Evolutionary conservation across 1,140 invertebrate species (phyloP).

Genomic region (Goniozus legneri): DNA sequence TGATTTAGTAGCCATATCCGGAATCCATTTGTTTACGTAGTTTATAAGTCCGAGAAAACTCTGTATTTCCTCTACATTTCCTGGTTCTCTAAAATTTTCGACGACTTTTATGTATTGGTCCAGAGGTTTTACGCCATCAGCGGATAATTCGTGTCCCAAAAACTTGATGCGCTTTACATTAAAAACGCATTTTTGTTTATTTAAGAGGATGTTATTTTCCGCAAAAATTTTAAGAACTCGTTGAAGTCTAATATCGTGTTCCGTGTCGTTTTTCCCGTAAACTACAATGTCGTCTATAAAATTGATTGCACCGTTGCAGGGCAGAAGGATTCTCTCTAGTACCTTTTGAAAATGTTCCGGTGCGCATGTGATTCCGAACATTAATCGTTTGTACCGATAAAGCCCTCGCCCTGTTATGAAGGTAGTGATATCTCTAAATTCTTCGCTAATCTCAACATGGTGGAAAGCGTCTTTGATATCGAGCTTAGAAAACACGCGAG

Average conservation of each 20-base stretch:
- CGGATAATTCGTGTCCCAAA: conserved; percentile 29
- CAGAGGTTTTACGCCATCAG: conserved; percentile 21
- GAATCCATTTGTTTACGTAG: conserved; percentile 31
- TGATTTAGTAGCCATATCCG: conserved; percentile 6
- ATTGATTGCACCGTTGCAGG: conserved; percentile 23
- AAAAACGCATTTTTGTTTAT: conserved; percentile 32
- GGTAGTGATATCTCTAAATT: conserved; percentile 37
- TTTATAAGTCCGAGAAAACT: conserved; percentile 37
- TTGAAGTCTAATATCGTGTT: conserved; percentile 28
- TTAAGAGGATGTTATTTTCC: conserved; percentile 22
- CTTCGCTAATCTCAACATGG: conserved; percentile 23
- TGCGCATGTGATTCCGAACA: conserved; percentile 29
- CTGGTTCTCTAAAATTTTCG: conserved; percentile 13
- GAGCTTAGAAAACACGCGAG: conserved; percentile 14
- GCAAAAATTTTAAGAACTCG: conserved; percentile 26
- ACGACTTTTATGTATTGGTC: conserved; percentile 28
- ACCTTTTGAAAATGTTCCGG: conserved; percentile 45
- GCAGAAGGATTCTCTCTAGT: conserved; percentile 30
- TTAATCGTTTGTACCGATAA: conserved; percentile 37
- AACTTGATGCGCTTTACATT: conserved; percentile 26
- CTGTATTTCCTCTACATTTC: conserved; percentile 24
- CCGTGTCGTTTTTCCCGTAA: conserved; percentile 25
- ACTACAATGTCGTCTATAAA: conserved; percentile 42
- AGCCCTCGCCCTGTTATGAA: conserved; percentile 37
- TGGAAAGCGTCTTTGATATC: conserved; percentile 19